Conservation (phyloP, 1,140 invertebrate genomes). For the Lepeophtheirus salmonis region DNA sequence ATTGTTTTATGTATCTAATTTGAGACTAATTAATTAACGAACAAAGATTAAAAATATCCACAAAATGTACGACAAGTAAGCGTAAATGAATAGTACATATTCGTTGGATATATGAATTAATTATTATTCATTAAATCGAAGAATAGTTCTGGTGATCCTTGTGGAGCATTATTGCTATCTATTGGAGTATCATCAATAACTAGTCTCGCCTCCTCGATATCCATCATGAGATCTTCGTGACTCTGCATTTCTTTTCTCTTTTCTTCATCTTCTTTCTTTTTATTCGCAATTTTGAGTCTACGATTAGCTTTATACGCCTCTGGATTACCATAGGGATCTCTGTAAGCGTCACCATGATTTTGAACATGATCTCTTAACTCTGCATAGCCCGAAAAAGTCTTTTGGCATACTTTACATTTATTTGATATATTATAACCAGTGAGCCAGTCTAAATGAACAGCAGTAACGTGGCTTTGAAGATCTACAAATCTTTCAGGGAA, state of each 20-base stretch:
- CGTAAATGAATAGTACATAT: no score
- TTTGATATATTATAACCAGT: constrained; percentile 10
- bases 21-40: no score
- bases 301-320: constrained; percentile 2
- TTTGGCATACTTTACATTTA: constrained; percentile 13
- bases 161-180: not conserved
- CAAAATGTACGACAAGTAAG: no score
- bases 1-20: no score
- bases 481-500: constrained; percentile 9
- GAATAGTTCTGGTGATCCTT: not conserved
- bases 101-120: no score
- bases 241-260: not conserved
- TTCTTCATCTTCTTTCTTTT: not conserved
- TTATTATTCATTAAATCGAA: not conserved
- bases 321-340: constrained; percentile 6
- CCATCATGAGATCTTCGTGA: not conserved
- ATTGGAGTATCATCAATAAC: not conserved
- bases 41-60: no score
- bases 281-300: not conserved
- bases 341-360: constrained; percentile 7
- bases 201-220: not conserved
- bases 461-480: constrained; percentile 11
- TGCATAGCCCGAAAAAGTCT: constrained; percentile 5
- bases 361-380: constrained; percentile 15
- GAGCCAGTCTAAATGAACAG: constrained; percentile 1